Evolutionary conservation across 2,797 vertebrate species (phyloP).

Genomic region (Hypotaenidia okinawae): DNA sequence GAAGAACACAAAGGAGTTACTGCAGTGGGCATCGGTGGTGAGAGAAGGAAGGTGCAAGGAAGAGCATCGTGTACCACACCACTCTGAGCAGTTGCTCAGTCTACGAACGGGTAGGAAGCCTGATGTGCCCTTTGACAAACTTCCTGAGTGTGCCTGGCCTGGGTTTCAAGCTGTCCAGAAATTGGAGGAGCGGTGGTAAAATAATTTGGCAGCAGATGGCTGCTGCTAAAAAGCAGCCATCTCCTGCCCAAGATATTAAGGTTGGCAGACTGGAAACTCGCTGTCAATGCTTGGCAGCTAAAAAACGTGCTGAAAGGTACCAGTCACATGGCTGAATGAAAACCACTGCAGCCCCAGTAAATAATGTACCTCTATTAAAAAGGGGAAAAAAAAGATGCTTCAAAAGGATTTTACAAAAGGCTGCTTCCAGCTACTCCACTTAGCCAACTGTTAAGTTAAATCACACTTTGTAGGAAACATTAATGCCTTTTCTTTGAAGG

Average conservation of each 20-base stretch:
- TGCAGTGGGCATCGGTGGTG: not conserved
- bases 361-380: not conserved
- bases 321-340: not conserved
- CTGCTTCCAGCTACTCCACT: not conserved
- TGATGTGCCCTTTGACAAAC: not conserved
- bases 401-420: not conserved
- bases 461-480: not conserved
- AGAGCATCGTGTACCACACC: not conserved
- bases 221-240: conserved; percentile 11
- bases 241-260: not conserved
- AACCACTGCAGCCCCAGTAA: not conserved
- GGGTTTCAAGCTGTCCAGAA: not conserved
- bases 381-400: not conserved
- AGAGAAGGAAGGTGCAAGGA: not conserved
- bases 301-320: not conserved
- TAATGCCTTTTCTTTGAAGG: not conserved
- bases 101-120: not conserved
- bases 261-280: not conserved
- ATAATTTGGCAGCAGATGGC: not conserved
- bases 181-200: not conserved
- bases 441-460: not conserved
- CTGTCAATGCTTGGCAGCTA: not conserved
- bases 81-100: not conserved
- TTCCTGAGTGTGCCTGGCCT: not conserved
- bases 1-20: not conserved